These are phyloP conservation scores for Myathropa florea DNA, from an alignment of 2,888 invertebrate genomes.

Conservation along the genomic window DNA sequence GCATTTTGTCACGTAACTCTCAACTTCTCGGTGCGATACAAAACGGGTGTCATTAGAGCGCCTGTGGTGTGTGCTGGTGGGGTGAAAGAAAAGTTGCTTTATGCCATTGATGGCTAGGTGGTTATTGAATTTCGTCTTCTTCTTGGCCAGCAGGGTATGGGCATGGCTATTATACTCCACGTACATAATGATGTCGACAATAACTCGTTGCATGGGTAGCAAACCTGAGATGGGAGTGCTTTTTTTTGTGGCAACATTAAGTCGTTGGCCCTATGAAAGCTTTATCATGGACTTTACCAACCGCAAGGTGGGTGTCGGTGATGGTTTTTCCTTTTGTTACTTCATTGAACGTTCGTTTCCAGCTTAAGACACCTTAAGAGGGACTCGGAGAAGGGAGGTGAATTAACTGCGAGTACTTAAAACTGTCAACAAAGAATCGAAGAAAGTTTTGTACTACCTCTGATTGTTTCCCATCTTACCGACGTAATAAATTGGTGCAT, in stretches of 20 bases:
- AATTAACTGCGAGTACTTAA: too few relatives aligned
- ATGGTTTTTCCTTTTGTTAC: background rate
- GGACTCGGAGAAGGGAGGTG: too few relatives aligned
- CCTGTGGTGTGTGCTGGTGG: background rate
- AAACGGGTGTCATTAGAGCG: conserved; percentile 20
- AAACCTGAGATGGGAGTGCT: background rate
- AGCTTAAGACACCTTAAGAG: too few relatives aligned
- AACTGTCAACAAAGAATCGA: too few relatives aligned
- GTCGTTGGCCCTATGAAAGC: background rate
- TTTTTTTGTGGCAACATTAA: background rate
- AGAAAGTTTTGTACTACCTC: too few relatives aligned
- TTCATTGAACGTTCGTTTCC: too few relatives aligned
- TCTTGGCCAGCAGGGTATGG: background rate
- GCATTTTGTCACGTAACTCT: conserved; percentile 39
- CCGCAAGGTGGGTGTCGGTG: background rate
- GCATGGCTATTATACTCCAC: background rate
- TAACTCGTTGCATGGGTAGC: background rate
- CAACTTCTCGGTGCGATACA: conserved; percentile 5
- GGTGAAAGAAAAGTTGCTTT: background rate
- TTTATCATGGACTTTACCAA: background rate
- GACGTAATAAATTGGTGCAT: too few relatives aligned
- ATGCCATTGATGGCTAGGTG: conserved; percentile 12
- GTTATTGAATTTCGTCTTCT: conserved; percentile 32
- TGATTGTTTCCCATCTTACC: too few relatives aligned
- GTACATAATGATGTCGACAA: conserved; percentile 8